Conservation (phyloP, 2,113 vertebrate species). For the Fukomys damarensis region DNA sequence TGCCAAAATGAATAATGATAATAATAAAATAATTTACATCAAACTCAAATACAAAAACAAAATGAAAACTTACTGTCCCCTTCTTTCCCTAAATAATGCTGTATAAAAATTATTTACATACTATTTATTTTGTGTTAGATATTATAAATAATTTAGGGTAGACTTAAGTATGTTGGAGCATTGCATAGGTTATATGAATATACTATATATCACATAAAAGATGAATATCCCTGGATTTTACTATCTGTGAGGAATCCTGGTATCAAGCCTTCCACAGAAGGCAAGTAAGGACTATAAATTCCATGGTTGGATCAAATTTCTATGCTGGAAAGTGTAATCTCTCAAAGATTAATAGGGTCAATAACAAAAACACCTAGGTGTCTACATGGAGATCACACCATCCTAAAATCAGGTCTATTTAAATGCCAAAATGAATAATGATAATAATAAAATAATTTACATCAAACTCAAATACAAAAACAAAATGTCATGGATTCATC, state of each 20-base stretch:
- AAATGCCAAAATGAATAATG: neutral
- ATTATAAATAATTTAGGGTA: neutral
- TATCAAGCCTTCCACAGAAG: neutral
- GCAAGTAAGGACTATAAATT: neutral
- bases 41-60: neutral
- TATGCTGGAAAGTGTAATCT: neutral
- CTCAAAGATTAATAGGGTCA: neutral
- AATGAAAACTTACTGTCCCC: too few relatives aligned
- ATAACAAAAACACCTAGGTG: neutral
- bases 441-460: neutral
- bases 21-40: neutral
- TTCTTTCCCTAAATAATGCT: neutral
- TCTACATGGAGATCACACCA: neutral
- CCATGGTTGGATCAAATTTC: neutral
- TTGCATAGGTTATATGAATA: neutral
- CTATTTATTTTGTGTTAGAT: neutral
- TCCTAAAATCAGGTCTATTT: neutral
- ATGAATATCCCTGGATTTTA: neutral
- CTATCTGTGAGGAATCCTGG: neutral
- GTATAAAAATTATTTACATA: neutral
- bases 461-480: neutral
- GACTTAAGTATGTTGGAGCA: neutral
- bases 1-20: neutral
- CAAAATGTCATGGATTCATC: neutral
- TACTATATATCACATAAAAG: too few relatives aligned